Evolutionary conservation across 64 coral and sea anemone species (phyloP), one percentile per base, ranked within the genome.

Genomic region (Dendrophyllia cribrosa): DNA sequence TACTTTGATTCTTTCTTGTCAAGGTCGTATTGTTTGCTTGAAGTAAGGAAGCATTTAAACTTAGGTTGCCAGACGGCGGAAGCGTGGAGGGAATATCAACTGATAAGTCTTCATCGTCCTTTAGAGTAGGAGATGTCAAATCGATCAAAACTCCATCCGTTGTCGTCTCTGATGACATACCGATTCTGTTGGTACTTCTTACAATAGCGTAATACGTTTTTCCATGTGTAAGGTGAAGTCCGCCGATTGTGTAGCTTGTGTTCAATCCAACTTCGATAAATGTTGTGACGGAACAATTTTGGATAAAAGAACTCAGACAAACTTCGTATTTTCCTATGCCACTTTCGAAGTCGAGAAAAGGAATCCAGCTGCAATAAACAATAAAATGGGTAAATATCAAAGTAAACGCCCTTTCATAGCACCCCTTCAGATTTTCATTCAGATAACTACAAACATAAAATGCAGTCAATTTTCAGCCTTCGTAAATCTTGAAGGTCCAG

Each of bases 141-240:
- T 96, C 95, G 7, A 96, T 85, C 22, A 92, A 46, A 51, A 96
- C 89, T 24, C 79, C 78, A 6, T 93, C 58, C 63, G 90, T 93
- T 50, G 63, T 82, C 19, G 65, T 70, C 87, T 75, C 53, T 1
- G 95, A 51, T 70, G 44, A 49, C 65, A 78, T 59, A 22, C 95
- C 95, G 86, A 88, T 87, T 50, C 71, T 64, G 65, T 96, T 96
- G 19, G 86, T 72, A 17, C 90, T 86, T 79, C 71, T 75, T 9
- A 96, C 77, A 59, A 86, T 86, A 44, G 89, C 86, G 60, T 89
- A 88, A 55, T 96, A 96, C 4, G 79, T 85, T 50, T 70, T 24
- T 4, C 79, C 90, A 65, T 93, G 86, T 9, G 48, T 58, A 9
- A 96, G 86, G 11, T 89, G 20, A 4, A 96, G 79, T 0, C 79